Percentiles rank a stretch among this genome's conserved stretches.
These are phyloP conservation scores for Lasioglossum villosulum DNA, from an alignment of 2,888 invertebrate genomes.

Conservation along the genomic window DNA sequence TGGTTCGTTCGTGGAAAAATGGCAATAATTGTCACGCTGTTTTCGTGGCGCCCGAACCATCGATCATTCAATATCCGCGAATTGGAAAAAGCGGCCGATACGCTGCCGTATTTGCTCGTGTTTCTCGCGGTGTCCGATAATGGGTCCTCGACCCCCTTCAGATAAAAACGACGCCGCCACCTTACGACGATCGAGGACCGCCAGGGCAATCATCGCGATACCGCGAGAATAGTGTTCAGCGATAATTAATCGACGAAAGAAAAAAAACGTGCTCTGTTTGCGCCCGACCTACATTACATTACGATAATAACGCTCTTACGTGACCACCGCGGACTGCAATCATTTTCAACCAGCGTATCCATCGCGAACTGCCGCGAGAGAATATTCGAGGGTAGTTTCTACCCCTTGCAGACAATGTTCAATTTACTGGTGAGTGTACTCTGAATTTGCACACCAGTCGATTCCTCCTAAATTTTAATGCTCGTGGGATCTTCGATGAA, in stretches of 20 bases:
- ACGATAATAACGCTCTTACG: slow-evolving; percentile 78
- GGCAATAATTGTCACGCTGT: neutral
- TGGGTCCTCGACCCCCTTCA: slow-evolving; percentile 76
- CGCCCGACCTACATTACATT: slow-evolving; percentile 83
- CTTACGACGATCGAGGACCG: slow-evolving; percentile 47
- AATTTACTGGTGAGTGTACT: neutral
- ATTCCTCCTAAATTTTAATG: too few relatives aligned
- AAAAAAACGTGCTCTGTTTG: slow-evolving; percentile 79
- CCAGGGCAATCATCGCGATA: slow-evolving; percentile 70
- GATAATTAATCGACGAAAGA: slow-evolving; percentile 83
- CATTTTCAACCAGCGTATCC: slow-evolving; percentile 27
- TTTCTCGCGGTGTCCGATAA: slow-evolving; percentile 68
- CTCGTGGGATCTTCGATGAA: too few relatives aligned
- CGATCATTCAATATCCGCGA: neutral
- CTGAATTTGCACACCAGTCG: neutral
- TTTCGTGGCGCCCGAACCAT: neutral
- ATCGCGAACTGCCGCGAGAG: neutral
- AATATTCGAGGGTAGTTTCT: slow-evolving; percentile 4
- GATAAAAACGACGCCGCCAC: slow-evolving; percentile 67
- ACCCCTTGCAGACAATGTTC: neutral
- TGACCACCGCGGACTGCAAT: slow-evolving; percentile 42
- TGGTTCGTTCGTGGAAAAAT: neutral
- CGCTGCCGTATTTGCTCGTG: slow-evolving; percentile 53
- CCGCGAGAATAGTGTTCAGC: slow-evolving; percentile 77
- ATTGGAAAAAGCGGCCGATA: slow-evolving; percentile 1